These are phyloP conservation scores for Lacerta agilis DNA, from an alignment of 2,797 vertebrate species.

Conservation along the genomic window DNA sequence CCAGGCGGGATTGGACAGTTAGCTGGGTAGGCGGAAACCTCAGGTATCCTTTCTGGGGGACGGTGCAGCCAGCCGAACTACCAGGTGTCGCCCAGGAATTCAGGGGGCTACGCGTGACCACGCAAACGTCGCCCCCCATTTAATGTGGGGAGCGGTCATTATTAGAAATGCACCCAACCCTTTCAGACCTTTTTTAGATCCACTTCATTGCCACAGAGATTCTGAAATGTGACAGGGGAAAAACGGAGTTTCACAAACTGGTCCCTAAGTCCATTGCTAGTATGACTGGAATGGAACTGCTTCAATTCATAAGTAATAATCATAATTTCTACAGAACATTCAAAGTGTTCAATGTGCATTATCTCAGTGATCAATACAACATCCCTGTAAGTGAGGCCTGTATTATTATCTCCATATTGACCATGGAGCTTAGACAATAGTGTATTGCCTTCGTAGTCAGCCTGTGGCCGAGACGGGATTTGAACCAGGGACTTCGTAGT, in stretches of 20 bases:
- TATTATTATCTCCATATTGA: background rate
- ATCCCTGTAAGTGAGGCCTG: background rate
- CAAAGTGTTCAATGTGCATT: background rate
- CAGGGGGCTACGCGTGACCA: no score
- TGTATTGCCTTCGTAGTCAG: conserved; percentile 17
- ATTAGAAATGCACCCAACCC: background rate
- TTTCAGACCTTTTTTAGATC: background rate
- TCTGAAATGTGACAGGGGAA: background rate
- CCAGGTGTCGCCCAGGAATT: no score
- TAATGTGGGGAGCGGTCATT: background rate
- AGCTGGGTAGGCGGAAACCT: no score
- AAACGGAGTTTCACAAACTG: background rate
- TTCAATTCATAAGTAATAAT: conserved; percentile 26
- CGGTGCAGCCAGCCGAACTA: no score
- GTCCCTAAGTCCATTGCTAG: background rate
- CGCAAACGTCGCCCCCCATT: no score
- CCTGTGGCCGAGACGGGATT: background rate
- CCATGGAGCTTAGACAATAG: background rate
- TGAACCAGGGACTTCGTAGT: background rate
- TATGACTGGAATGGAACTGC: background rate
- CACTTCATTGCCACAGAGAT: background rate
- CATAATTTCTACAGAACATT: background rate
- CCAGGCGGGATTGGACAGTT: no score
- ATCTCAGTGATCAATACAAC: background rate
- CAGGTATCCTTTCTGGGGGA: no score